Evolutionary conservation across 92 coral and sea anemone genomes (phyloP), one percentile per base, ranked within the genome.

Genomic region (Porites divaricata): DNA sequence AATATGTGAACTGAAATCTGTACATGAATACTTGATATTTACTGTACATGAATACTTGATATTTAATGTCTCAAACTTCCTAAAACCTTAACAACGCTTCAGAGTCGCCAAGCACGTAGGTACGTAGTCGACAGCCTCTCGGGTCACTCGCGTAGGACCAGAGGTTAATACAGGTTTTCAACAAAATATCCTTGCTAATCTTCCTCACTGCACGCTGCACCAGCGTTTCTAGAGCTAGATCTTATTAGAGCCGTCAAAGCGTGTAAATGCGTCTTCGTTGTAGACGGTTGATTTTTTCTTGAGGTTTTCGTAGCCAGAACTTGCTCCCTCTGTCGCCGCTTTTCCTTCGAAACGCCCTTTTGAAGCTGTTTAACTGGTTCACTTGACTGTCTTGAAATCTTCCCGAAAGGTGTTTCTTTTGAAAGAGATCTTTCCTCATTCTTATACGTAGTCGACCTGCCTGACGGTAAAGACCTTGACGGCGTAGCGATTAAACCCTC

Each of bases 171-270:
- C 45, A 35, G 45, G 45, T 35, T 4, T 35, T 35, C 45, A 4
- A 35, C 45, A 35, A 35, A 35, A 35, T 35, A 35, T 35, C 45
- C n/a, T 68, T 63, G 67, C 3, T 54, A 11, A 8, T 66, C 79
- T 59, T 73, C 86, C 26, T 82, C 79, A 2, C 79, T 88, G 12
- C 83, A 83, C 28, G 85, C 57, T 7, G 90, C 94, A 23, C 72
- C 74, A 54, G 95, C 95, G 64, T 81, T 88, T 87, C 85, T 91
- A 14, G 92, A 77, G 22, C 91, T 91, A 49, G 81, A 74, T 50
- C 95, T 63, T 10, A 81, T 84, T 22, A 91, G 52, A 2, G 92
- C 90, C 41, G 92, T 91, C 35, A 91, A 52, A 45, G 87, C 88
- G 41, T 84, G 87, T 50, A 81, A 6, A 49, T 82, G 69, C 1